A percentile compares a stretch with the other conserved stretches of the same genome.
Conservation (phyloP, 2,113 vertebrate genomes). For the Anarrhichthys ocellatus region DNA sequence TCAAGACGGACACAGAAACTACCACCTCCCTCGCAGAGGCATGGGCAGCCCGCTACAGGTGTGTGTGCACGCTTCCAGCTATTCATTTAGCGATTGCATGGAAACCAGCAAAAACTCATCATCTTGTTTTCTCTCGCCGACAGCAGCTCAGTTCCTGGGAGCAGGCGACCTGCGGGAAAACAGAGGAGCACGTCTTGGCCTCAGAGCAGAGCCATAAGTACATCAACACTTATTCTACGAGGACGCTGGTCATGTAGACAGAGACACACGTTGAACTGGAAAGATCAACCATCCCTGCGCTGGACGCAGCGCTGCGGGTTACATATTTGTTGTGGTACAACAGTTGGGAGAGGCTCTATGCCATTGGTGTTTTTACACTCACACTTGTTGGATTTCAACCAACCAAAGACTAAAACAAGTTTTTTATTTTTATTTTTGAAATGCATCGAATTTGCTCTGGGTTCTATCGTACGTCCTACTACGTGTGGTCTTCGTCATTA, state of each 20-base stretch:
- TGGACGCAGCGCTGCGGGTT: slow-evolving; percentile 83
- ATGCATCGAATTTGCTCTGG: slow-evolving; percentile 58
- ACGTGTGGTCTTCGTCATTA: slow-evolving; percentile 55
- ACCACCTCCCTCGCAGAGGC: slow-evolving; percentile 87
- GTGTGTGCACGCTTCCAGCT: background rate
- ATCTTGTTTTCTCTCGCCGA: slow-evolving; percentile 1
- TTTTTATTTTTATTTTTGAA: slow-evolving; percentile 33
- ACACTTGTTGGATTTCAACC: slow-evolving; percentile 90
- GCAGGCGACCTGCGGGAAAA: slow-evolving; percentile 90
- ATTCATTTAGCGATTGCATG: background rate
- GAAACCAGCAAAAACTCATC: background rate
- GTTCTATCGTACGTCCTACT: slow-evolving; percentile 54
- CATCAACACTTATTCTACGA: slow-evolving; percentile 89
- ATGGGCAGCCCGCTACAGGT: slow-evolving; percentile 90
- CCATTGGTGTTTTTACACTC: slow-evolving; percentile 83
- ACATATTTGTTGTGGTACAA: slow-evolving; percentile 96
- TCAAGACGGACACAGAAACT: slow-evolving; percentile 89
- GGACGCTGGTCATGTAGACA: slow-evolving; percentile 94
- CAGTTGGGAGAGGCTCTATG: slow-evolving; percentile 91
- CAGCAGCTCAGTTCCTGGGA: slow-evolving; percentile 92
- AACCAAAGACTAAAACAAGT: slow-evolving; percentile 86
- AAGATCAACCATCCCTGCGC: slow-evolving; percentile 84
- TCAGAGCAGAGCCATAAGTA: slow-evolving; percentile 91
- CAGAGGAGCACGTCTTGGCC: slow-evolving; percentile 89
- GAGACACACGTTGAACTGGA: slow-evolving; percentile 76